Conservation (phyloP, 2,113 vertebrate species). For the Podarcis muralis region DNA sequence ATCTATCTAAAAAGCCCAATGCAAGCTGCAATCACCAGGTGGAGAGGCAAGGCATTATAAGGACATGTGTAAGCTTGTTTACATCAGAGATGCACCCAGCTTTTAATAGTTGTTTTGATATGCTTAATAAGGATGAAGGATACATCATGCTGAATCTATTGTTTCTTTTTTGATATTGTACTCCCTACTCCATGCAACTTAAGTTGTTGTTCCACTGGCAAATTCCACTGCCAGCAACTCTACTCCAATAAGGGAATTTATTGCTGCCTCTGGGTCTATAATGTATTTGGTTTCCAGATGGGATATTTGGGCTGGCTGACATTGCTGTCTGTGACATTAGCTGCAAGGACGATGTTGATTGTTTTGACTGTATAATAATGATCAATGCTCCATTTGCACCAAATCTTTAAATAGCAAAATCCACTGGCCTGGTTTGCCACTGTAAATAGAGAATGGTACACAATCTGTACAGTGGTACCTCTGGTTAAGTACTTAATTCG, state of each 20-base stretch:
- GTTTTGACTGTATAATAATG: slow-evolving; percentile 29
- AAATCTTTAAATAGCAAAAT: slow-evolving; percentile 30
- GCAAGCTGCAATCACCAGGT: too few species aligned
- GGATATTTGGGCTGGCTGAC: slow-evolving; percentile 17
- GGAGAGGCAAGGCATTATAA: too few species aligned
- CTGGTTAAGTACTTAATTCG: too few species aligned
- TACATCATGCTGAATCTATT: neutral
- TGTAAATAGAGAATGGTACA: neutral
- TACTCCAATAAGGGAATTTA: neutral
- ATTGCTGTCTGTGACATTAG: slow-evolving; percentile 20
- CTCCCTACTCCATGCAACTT: neutral
- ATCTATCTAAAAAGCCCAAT: too few species aligned
- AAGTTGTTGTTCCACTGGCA: neutral
- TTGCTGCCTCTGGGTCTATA: slow-evolving; percentile 1
- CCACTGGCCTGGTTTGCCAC: neutral
- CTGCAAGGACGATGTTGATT: slow-evolving; percentile 19
- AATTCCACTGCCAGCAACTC: neutral
- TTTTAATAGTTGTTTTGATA: neutral
- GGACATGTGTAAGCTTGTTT: neutral
- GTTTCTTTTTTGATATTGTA: neutral
- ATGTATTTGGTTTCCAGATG: slow-evolving; percentile 14
- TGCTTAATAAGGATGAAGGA: neutral
- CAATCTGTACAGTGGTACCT: neutral
- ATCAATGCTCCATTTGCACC: slow-evolving; percentile 5
- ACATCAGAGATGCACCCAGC: neutral